Conservation (phyloP, 1,140 invertebrate species). For the Trichonephila clavata region DNA sequence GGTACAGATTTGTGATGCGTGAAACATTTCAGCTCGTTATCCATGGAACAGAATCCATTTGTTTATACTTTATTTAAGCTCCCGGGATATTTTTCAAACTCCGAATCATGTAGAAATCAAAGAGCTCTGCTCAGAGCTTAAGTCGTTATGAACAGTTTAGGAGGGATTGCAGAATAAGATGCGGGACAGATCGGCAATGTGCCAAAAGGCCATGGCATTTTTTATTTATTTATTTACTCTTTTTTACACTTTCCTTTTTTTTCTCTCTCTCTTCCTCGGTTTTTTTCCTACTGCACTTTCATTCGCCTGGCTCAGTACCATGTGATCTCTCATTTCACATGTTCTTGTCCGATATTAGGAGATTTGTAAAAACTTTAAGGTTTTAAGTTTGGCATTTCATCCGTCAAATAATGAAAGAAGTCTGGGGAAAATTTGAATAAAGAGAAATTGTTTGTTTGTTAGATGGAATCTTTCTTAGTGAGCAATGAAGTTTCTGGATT, state of each 20-base stretch:
- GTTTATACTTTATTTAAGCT: constrained; percentile 62
- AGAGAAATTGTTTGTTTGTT: constrained; percentile 35
- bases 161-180: constrained; percentile 34
- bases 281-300: constrained; percentile 11
- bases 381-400: constrained; percentile 56
- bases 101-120: constrained; percentile 48
- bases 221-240: constrained; percentile 49
- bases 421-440: constrained; percentile 49
- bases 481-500: not conserved
- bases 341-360: constrained; percentile 55
- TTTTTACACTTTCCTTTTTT: constrained; percentile 29
- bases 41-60: constrained; percentile 44
- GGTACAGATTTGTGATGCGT: constrained; percentile 41
- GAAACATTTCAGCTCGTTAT: constrained; percentile 59
- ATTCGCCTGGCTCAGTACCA: constrained; percentile 43
- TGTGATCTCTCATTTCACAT: constrained; percentile 57
- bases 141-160: constrained; percentile 60
- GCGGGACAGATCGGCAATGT: constrained; percentile 49
- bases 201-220: constrained; percentile 42
- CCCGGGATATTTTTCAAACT: constrained; percentile 48
- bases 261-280: not conserved
- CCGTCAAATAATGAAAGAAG: constrained; percentile 56
- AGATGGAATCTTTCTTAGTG: not conserved
- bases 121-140: constrained; percentile 35
- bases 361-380: constrained; percentile 62